Base-by-base conservation (phyloP, 92 coral and sea anemone genomes). In the Heliopora coerulea region DNA sequence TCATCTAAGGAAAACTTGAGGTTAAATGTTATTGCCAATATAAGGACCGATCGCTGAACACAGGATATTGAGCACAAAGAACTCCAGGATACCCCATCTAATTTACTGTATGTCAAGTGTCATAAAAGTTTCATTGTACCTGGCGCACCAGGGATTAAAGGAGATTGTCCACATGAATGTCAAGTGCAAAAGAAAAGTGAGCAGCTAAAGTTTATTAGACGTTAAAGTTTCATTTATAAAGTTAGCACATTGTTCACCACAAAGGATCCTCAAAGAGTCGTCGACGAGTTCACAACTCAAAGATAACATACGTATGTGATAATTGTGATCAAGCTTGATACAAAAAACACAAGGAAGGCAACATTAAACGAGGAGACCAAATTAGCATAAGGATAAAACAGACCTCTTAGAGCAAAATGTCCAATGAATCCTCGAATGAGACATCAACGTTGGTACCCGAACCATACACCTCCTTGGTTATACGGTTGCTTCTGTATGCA, bases 401-500 rank as follows among this genome's bases (percentile, higher is more conserved):
- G 12, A 37, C 5, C 12, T 37, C 12, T 37, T 37, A 5, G 12
- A 4, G 5, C 67, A 60, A 54, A 34, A 54, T 39, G 73, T 19
- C 26, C 13, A 56, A 65, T 17, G 20, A 0, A 10, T 3, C 80
- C 21, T 11, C 48, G 27, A 34, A n/a, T 14, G 37, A 27, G 10
- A 49, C 58, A 62, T 21, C 39, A 29, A 24, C 28, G 34, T 79
- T 82, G 49, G 82, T 78, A 2, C 46, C 75, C 12, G 91, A 86
- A 26, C 91, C 91, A 0, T 17, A 58, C 7, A 73, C 18, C 10
- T 83, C 91, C 1, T 50, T 35, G 62, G 64, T 79, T 1, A 73
- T 82, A 1, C 87, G 91, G 14, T 78, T 82, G 14, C 15, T 52
- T 1, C 65, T 86, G 13, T 86, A 86, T 48, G 91, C 84, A 0